Evolutionary conservation across 2,888 invertebrate species (phyloP), one percentile per base, ranked within the genome.

Genomic region (Chromoteleia sp.): DNA sequence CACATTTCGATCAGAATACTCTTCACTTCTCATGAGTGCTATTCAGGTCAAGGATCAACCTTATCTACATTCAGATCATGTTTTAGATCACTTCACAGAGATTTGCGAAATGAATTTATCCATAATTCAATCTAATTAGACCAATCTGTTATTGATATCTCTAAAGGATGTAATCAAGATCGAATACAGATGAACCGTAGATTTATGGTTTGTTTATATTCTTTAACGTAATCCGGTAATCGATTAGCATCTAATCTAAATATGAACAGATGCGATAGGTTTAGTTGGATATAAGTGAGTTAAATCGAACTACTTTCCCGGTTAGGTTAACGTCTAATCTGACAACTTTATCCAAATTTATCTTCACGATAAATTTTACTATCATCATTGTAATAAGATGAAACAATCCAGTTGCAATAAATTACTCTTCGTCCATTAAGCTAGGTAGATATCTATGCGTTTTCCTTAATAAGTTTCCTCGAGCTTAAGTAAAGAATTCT

Each of bases 91-190:
- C 1, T 70, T 58, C 36, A n/a, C 10, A 59, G 30, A 3, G 39
- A 25, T 54, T 73, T 73, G 25, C 43, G 61, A 61, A 61, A 73
- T 36, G 12, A 58, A 58, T 61, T 17, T 39, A 58, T 71, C 59
- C 50, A 58, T 59, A 50, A 58, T 50, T 59, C 30, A 50, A 48
- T 41, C 8, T 50, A 71, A 58, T 43, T 73, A 29, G 30, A 33
- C 8, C 59, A 50, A 19, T 52, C 59, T 25, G 6, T 17, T 63
- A 43, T 48, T 21, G 45, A 21, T 17, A 14, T 63, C 19, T 45
- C 7, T 25, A 25, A 33, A 71, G 36, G 15, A 39, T 48, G 0
- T 70, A 39, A 48, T 48, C 25, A 29, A 52, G 19, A 33, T 52
- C 15, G 10, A 50, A 21, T 12, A 0, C n/a, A 29, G 14, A 43